A percentile compares a stretch with the other conserved stretches of the same genome.
Evolutionary conservation across 2,888 invertebrate species (phyloP).

Genomic region (Erpobdella octoculata): DNA sequence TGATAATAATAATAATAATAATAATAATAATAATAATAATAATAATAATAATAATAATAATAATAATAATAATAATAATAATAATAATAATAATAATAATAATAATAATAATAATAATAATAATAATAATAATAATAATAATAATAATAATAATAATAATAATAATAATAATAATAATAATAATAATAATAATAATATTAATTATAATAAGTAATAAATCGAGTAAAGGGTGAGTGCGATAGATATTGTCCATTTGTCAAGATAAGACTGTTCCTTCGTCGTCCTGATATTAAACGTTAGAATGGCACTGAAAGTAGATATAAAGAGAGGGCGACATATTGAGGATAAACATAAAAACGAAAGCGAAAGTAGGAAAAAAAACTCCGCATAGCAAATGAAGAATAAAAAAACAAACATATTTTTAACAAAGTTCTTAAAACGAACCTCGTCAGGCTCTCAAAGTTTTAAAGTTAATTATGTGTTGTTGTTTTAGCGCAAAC

Average conservation of each 20-base stretch:
- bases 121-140: not conserved
- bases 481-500: too few species aligned
- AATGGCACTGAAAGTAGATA: not conserved
- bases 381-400: too few species aligned
- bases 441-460: too few species aligned
- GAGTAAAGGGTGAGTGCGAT: too few species aligned
- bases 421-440: too few species aligned
- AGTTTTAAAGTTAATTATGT: too few species aligned
- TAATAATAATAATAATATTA: not conserved
- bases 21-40: slow-evolving; percentile 2
- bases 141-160: not conserved
- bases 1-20: slow-evolving; percentile 12
- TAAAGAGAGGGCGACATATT: not conserved
- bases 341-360: too few species aligned
- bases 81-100: not conserved
- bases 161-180: not conserved
- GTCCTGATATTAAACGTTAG: not conserved
- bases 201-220: too few species aligned
- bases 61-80: not conserved
- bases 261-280: not conserved
- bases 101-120: not conserved
- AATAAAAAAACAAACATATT: too few species aligned
- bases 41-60: not conserved
- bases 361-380: too few species aligned
- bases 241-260: not conserved